A percentile compares a stretch with the other conserved stretches of the same genome.
Conservation (phyloP, 2,113 vertebrate species). For the Hipposideros armiger region DNA sequence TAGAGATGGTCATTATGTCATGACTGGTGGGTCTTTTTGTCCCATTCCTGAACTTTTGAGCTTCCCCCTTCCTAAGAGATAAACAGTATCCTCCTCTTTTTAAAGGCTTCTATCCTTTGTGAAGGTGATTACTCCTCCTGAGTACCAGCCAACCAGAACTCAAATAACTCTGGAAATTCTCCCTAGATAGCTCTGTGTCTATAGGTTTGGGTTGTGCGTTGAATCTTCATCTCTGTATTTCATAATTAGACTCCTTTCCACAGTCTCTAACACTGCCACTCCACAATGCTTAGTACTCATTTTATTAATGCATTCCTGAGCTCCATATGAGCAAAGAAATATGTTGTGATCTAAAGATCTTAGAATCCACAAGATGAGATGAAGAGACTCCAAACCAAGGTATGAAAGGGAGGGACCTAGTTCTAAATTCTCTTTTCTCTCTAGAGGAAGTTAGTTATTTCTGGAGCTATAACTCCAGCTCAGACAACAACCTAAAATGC, state of each 20-base stretch:
- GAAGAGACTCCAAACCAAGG: not conserved
- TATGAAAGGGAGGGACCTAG: not conserved
- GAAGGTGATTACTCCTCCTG: not conserved
- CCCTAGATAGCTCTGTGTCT: not conserved
- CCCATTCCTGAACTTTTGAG: not conserved
- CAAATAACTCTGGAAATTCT: not conserved
- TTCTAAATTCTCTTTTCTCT: not conserved
- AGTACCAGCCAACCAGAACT: not conserved
- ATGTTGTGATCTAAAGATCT: not conserved
- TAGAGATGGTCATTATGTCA: not conserved
- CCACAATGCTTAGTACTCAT: not conserved
- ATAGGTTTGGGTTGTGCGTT: not conserved
- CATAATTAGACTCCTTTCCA: not conserved
- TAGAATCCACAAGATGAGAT: not conserved
- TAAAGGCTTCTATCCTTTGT: not conserved
- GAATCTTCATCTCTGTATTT: not conserved
- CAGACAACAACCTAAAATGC: not conserved
- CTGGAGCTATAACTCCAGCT: accelerated
- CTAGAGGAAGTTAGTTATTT: constrained; percentile 47
- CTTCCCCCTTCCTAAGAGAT: not conserved
- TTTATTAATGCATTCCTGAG: not conserved
- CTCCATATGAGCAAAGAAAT: not conserved
- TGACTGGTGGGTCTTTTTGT: not conserved
- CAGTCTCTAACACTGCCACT: not conserved
- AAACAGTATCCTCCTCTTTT: not conserved